A percentile compares a stretch with the other conserved stretches of the same genome.
Conservation (phyloP, 2,888 invertebrate genomes). For the Rhingia rostrata region DNA sequence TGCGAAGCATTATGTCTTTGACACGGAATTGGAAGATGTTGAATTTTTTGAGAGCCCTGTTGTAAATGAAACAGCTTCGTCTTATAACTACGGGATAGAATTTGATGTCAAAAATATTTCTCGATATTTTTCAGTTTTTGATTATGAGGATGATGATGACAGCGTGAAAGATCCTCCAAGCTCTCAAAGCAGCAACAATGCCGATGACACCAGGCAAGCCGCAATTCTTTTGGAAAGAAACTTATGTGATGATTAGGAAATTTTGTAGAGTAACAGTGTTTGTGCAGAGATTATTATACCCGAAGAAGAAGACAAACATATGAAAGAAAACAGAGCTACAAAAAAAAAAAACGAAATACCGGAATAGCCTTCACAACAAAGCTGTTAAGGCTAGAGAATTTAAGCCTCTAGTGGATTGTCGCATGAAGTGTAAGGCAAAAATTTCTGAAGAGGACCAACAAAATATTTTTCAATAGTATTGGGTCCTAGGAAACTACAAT, state of each 20-base stretch:
- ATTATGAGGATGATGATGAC: slow-evolving; percentile 18
- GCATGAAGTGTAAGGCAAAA: slow-evolving; percentile 6
- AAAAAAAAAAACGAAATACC: slow-evolving; percentile 20
- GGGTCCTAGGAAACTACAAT: slow-evolving; percentile 32
- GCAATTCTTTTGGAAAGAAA: too few species aligned
- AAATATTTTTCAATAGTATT: slow-evolving; percentile 25
- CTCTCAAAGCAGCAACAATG: too few species aligned
- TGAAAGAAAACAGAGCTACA: too few species aligned
- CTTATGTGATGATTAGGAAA: too few species aligned
- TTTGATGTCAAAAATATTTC: slow-evolving; percentile 9
- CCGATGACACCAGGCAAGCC: too few species aligned
- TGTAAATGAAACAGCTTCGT: slow-evolving; percentile 32
- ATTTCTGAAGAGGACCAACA: slow-evolving; percentile 1
- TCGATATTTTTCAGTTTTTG: slow-evolving; percentile 2
- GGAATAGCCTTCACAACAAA: slow-evolving; percentile 19
- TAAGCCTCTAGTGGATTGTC: slow-evolving; percentile 19
- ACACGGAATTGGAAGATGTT: too few species aligned
- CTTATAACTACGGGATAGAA: slow-evolving; percentile 23
- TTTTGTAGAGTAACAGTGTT: too few species aligned
- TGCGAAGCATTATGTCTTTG: too few species aligned
- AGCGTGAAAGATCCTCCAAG: slow-evolving; percentile 28
- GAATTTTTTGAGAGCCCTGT: slow-evolving; percentile 26
- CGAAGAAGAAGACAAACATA: too few species aligned
- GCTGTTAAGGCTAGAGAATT: slow-evolving; percentile 11
- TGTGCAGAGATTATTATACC: too few species aligned